Evolutionary conservation across 2,113 vertebrate genomes (phyloP), one percentile per base, ranked within the genome.

Genomic region (Takifugu bimaculatus): DNA sequence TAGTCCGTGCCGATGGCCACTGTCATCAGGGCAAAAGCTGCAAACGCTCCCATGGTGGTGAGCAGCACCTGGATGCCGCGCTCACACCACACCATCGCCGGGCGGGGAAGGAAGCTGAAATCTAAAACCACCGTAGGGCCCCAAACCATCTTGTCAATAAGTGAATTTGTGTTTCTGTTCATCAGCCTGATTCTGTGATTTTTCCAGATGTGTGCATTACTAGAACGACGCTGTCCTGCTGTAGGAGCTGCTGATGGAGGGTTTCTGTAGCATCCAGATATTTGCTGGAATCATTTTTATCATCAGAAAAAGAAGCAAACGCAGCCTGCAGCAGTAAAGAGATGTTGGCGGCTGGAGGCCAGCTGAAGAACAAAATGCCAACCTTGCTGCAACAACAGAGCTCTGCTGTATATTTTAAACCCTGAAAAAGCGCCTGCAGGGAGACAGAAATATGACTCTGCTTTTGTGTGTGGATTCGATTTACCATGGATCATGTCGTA

Each of bases 1-100:
- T 96, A 96, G 86, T 96, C 94, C 0, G 94, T 96, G 63, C 94
- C 94, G 50, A 96, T 95, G 72, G 94, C 94, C 67, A 96, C 94
- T 12, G 94, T 94, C 94, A 96, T 96, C 69, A 96, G 91, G 75
- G 94, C 92, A 43, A 96, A 96, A 68, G 94, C 94, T 0, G 94
- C 94, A 57, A 96, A 96, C 14, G 94, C 94, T 26, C 94, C 94
- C 78, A 95, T 90, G n/a, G 92, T 94, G 75, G 94, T 94, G 84
- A 96, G 84, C 75, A 95, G 87, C 70, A 94, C 91, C 91, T 95
- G 94, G 74, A 94, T 93, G 26, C 94, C 94, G 26, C 92, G 92
- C 85, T 96, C 94, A 32, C 94, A 95, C 93, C 94, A 95, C 20
- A 93, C 88, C 87, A 95, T 87, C 42, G 86, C 94, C 71, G 77